A percentile compares a stretch with the other conserved stretches of the same genome.
Conservation (phyloP, 1,140 invertebrate species). For the Aporrectodea caliginosa region DNA sequence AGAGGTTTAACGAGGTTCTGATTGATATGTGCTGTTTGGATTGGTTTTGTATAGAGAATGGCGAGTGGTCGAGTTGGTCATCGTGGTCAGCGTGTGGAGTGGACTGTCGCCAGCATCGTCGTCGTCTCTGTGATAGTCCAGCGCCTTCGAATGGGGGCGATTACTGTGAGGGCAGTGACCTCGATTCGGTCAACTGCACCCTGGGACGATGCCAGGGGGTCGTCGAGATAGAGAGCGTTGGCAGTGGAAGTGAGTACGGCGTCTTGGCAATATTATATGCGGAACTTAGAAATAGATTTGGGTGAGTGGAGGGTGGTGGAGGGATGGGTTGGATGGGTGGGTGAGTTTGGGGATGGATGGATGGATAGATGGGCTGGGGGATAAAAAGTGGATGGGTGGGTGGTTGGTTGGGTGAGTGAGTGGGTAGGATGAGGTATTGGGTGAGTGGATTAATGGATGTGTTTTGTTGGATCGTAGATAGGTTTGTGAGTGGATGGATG, state of each 20-base stretch:
- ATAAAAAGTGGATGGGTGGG: too few relatives aligned
- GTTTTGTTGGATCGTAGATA: too few relatives aligned
- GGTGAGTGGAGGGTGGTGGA: neutral
- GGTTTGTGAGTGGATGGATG: too few relatives aligned
- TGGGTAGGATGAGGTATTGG: too few relatives aligned
- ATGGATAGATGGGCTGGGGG: conserved; percentile 5
- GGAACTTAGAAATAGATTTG: too few relatives aligned
- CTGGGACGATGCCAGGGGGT: conserved; percentile 63
- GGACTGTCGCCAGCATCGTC: conserved; percentile 71
- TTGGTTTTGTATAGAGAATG: conserved; percentile 21
- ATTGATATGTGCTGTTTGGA: neutral
- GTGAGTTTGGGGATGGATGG: neutral
- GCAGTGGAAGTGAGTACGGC: neutral
- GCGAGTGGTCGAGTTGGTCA: conserved; percentile 30
- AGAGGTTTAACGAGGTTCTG: neutral
- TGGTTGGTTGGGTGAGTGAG: too few relatives aligned
- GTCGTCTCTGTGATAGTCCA: conserved; percentile 74
- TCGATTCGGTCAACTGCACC: conserved; percentile 67
- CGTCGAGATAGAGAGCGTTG: neutral
- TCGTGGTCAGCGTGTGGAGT: conserved; percentile 64
- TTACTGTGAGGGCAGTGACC: conserved; percentile 75
- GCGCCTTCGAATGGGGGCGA: conserved; percentile 73
- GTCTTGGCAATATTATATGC: neutral
- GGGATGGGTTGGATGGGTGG: neutral
- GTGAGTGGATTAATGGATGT: too few relatives aligned